Conservation (phyloP, 2,113 vertebrate species). For the Paralichthys olivaceus region DNA sequence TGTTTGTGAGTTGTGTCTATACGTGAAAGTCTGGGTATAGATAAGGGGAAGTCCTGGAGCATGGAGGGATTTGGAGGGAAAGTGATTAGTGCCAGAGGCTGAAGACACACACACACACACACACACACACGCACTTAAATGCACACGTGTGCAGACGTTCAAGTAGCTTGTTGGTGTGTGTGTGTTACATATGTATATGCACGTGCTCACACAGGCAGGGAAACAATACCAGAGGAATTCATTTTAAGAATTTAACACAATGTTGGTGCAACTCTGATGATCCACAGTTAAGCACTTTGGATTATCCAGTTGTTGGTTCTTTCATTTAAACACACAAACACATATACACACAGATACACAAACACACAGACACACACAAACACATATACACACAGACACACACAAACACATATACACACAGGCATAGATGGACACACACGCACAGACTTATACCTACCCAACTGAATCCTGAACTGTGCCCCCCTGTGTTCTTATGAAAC, state of each 20-base stretch:
- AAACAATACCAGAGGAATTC: too few relatives aligned
- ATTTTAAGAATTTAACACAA: too few relatives aligned
- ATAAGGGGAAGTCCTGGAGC: slow-evolving; percentile 47
- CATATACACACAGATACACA: not conserved
- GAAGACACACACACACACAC: not conserved
- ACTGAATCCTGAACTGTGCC: slow-evolving; percentile 9
- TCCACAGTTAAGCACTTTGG: not conserved
- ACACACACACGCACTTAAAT: not conserved
- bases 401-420: not conserved
- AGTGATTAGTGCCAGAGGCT: slow-evolving; percentile 47
- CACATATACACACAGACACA: not conserved
- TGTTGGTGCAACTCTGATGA: too few relatives aligned
- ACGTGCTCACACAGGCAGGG: too few relatives aligned
- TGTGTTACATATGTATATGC: too few relatives aligned
- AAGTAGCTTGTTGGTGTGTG: not conserved
- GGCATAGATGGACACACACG: not conserved
- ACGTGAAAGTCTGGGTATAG: slow-evolving; percentile 28
- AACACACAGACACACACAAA: slow-evolving; percentile 11
- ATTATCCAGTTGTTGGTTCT: too few relatives aligned
- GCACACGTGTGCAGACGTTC: not conserved
- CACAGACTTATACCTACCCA: not conserved
- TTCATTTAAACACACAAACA: not conserved
- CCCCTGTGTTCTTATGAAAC: slow-evolving; percentile 58
- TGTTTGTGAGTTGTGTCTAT: not conserved
- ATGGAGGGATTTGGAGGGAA: slow-evolving; percentile 27